Conservation (phyloP, 2,888 invertebrate species). For the Amitus sp. region DNA sequence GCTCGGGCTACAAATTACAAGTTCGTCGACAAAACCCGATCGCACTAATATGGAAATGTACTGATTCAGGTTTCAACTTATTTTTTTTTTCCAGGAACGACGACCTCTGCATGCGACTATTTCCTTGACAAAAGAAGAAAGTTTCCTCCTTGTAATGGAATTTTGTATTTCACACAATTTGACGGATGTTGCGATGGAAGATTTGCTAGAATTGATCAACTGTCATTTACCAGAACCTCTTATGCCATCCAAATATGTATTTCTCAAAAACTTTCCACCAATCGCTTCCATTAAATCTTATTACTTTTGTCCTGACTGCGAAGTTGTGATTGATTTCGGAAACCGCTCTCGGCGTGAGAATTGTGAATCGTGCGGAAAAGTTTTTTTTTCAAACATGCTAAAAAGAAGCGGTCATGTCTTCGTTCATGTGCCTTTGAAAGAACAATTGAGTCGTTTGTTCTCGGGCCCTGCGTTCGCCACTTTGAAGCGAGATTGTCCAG, state of each 20-base stretch:
- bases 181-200: neutral
- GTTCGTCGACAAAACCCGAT: too few species aligned
- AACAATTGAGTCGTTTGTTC: constrained; percentile 3
- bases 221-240: neutral
- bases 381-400: neutral
- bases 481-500: constrained; percentile 10
- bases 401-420: neutral
- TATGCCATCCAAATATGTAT: neutral
- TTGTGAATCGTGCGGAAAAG: neutral
- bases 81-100: too few species aligned
- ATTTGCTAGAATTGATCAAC: neutral
- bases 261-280: neutral
- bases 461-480: constrained; percentile 6
- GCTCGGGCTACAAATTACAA: too few species aligned
- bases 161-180: neutral
- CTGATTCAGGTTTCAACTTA: too few species aligned
- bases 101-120: too few species aligned
- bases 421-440: neutral
- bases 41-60: too few species aligned
- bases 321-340: neutral
- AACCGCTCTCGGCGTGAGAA: neutral
- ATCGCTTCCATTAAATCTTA: neutral
- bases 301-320: neutral
- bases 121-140: neutral
- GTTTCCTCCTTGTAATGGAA: neutral